Evolutionary conservation across 2,797 vertebrate species (phyloP).

Genomic region (Intellagama lesueurii): DNA sequence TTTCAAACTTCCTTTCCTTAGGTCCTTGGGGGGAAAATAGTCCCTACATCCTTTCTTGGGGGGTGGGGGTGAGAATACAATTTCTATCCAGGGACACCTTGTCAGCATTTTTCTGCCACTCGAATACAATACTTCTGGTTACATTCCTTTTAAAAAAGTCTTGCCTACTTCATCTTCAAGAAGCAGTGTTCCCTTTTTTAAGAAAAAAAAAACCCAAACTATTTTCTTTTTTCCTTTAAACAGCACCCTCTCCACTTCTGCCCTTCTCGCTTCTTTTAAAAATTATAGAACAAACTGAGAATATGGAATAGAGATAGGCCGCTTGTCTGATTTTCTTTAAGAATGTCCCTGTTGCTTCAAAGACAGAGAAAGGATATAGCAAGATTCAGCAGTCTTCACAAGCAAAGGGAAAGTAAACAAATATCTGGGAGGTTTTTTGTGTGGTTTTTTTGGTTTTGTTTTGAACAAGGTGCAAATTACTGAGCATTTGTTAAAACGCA

Average conservation of each 20-base stretch:
- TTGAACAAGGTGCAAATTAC: constrained; percentile 74
- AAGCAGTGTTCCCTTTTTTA: constrained; percentile 44
- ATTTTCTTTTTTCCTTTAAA: constrained; percentile 69
- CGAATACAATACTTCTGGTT: constrained; percentile 60
- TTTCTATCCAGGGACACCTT: constrained; percentile 57
- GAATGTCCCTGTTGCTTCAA: constrained; percentile 32
- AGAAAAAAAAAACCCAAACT: constrained; percentile 46
- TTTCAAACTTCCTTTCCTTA: constrained; percentile 54
- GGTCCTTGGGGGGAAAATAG: constrained; percentile 55
- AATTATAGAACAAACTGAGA: constrained; percentile 66
- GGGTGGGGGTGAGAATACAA: constrained; percentile 40
- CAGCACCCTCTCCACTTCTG: constrained; percentile 32
- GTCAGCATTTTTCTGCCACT: constrained; percentile 54
- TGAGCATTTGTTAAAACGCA: constrained; percentile 72
- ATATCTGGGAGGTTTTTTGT: constrained; percentile 27
- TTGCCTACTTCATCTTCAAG: constrained; percentile 61
- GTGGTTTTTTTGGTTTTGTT: constrained; percentile 43
- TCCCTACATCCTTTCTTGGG: constrained; percentile 51
- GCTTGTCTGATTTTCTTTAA: constrained; percentile 61
- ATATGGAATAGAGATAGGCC: constrained; percentile 61
- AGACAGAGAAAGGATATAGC: neutral
- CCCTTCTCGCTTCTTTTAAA: constrained; percentile 67
- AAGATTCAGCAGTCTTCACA: constrained; percentile 55
- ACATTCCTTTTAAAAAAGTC: constrained; percentile 56
- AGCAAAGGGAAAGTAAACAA: constrained; percentile 65